A percentile compares a stretch with the other conserved stretches of the same genome.
Evolutionary conservation across 2,888 invertebrate genomes (phyloP).

Genomic region (Hydraecia micacea): DNA sequence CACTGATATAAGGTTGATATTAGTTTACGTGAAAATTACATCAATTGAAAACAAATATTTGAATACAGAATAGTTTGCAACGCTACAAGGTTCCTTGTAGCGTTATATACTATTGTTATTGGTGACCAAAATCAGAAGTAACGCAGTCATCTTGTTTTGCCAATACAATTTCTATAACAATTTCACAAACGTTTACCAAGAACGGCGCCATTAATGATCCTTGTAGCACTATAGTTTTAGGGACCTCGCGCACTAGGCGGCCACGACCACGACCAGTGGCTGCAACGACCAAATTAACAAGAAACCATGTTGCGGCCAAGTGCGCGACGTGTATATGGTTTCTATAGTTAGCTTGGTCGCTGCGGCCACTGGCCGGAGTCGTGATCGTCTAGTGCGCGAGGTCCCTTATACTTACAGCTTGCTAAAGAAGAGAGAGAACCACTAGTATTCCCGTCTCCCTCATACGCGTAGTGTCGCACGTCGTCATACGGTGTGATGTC

Average conservation of each 20-base stretch:
- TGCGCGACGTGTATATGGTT: no score
- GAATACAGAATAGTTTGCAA: background rate
- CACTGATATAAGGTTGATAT: no score
- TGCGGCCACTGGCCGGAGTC: no score
- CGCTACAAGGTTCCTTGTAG: background rate
- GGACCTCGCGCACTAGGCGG: no score
- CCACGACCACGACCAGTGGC: no score
- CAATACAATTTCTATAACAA: background rate
- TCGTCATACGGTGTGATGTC: constrained; percentile 98
- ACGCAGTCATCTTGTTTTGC: background rate
- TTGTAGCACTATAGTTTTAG: background rate
- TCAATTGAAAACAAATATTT: background rate
- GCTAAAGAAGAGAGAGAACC: constrained; percentile 98
- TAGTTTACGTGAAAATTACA: background rate
- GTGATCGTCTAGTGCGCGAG: no score
- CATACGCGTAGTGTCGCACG: constrained; percentile 99
- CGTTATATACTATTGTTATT: background rate
- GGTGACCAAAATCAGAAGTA: background rate
- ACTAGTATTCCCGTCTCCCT: constrained; percentile 98
- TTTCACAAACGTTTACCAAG: background rate
- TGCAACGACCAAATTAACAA: no score
- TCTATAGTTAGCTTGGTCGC: no score
- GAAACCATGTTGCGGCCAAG: no score
- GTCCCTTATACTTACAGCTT: constrained; percentile 93
- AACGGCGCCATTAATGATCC: background rate